Evolutionary conservation across 2,888 invertebrate genomes (phyloP), one percentile per base, ranked within the genome.

Genomic region (Protodeltote pygarga): DNA sequence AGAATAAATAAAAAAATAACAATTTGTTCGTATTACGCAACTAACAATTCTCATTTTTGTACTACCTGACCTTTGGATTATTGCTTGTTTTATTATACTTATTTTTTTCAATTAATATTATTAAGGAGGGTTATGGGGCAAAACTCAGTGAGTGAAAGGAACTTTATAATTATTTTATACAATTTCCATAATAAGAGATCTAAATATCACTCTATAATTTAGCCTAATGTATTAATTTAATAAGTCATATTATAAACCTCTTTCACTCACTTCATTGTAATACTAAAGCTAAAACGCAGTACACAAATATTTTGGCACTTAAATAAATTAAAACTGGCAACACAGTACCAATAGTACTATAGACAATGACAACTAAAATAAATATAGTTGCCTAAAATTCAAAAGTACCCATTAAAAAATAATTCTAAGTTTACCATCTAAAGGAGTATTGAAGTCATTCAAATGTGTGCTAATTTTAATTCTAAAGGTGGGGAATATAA

Each of bases 11-110:
- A 49, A 52, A 60, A 41, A 35, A 61, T 50, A 65, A 59, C 58
- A 58, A 41, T 55, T 65, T 69, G 34, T 57, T 60, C 51, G 35
- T 62, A 49, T 4, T 29, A 34, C n/a, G n/a, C n/a, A n/a, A n/a
- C n/a, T 50, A 50, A 65, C 38, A 50, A 58, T 58, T 57, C 4
- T 39, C 20, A n/a, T n/a, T 37, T 74, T 75, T 74, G 75, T 75
- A 75, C 72, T 75, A 65, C 52, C 38, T 44, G 31, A 65, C 55
- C 65, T 74, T 73, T 73, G 74, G 74, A 64, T 59, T 50, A 52
- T 55, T 65, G 46, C 46, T 55, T 66, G 5, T n/a, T 39, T 45
- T 39, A 8, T 28, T 19, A 38, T n/a, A 9, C 28, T 13, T 46
- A 46, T 5, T 9, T 9, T 37, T 34, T 25, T 29, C 23, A n/a